Conservation (phyloP, 2,888 invertebrate species). For the Thera obeliscata region DNA sequence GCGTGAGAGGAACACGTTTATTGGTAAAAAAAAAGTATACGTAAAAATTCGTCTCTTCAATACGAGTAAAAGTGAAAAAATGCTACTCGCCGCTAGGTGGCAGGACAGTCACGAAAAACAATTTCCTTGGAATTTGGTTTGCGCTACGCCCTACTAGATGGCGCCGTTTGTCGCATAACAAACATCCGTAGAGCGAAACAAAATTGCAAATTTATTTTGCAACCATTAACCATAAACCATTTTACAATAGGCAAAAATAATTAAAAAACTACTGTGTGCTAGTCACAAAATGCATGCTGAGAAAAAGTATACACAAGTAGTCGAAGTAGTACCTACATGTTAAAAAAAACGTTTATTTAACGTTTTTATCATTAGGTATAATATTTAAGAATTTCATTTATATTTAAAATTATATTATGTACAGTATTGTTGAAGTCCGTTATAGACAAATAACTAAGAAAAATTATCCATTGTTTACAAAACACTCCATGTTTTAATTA, state of each 20-base stretch:
- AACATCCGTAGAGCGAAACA: not conserved
- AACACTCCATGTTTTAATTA: constrained; percentile 1
- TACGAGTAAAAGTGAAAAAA: too few relatives aligned
- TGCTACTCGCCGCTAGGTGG: constrained; percentile 42
- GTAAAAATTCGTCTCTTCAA: too few relatives aligned
- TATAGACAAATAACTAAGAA: constrained; percentile 12
- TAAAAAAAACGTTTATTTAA: too few relatives aligned
- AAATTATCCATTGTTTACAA: constrained; percentile 28
- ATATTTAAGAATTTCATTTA: not conserved
- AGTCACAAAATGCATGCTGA: too few relatives aligned
- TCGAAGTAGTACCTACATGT: too few relatives aligned
- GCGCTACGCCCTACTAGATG: constrained; percentile 41
- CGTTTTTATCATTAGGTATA: too few relatives aligned
- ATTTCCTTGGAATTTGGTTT: constrained; percentile 4
- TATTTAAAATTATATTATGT: not conserved
- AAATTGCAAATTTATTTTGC: not conserved
- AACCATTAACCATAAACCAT: not conserved
- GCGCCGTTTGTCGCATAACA: constrained; percentile 35
- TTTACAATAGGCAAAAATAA: too few relatives aligned
- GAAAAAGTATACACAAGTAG: too few relatives aligned
- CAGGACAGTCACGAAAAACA: constrained; percentile 34
- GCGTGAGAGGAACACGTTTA: too few relatives aligned
- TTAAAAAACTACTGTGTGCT: not conserved
- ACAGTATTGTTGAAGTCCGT: not conserved
- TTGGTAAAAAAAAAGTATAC: too few relatives aligned